A percentile compares a stretch with the other conserved stretches of the same genome.
phyloP scores from a whole-genome alignment of 2,888 invertebrate genomes.

The Camptogramma bilineatum region DNA sequence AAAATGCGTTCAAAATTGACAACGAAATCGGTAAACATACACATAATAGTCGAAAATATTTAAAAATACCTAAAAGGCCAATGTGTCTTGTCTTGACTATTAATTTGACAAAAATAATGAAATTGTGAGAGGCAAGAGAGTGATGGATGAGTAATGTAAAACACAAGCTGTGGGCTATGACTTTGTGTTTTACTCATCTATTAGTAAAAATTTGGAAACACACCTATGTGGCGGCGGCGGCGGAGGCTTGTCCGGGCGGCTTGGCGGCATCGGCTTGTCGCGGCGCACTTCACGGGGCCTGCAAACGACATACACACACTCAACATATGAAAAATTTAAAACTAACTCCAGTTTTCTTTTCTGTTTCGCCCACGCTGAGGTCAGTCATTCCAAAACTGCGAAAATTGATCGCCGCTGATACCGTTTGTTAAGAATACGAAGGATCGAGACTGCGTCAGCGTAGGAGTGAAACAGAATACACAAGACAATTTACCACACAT shows the following conservation, averaged over 20 bases:
- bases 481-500: conserved; percentile 29
- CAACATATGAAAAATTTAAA: conserved; percentile 24
- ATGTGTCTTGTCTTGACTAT: too few species aligned
- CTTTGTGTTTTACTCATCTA: neutral
- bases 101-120: too few species aligned
- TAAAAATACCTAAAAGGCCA: too few species aligned
- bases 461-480: conserved; percentile 11
- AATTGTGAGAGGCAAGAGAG: too few species aligned
- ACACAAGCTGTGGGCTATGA: neutral
- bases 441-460: neutral
- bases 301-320: conserved; percentile 53
- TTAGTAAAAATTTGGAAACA: neutral
- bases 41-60: too few species aligned
- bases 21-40: too few species aligned
- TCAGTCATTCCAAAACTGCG: neutral
- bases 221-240: conserved; percentile 30
- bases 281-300: conserved; percentile 69
- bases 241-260: conserved; percentile 19
- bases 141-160: too few species aligned
- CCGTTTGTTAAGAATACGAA: neutral
- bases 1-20: too few species aligned
- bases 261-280: conserved; percentile 60
- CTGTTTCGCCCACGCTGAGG: neutral
- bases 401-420: too few species aligned
- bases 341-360: neutral